Evolutionary conservation across 2,113 vertebrate genomes (phyloP), one percentile per base, ranked within the genome.

Genomic region (Spilogale gracilis): DNA sequence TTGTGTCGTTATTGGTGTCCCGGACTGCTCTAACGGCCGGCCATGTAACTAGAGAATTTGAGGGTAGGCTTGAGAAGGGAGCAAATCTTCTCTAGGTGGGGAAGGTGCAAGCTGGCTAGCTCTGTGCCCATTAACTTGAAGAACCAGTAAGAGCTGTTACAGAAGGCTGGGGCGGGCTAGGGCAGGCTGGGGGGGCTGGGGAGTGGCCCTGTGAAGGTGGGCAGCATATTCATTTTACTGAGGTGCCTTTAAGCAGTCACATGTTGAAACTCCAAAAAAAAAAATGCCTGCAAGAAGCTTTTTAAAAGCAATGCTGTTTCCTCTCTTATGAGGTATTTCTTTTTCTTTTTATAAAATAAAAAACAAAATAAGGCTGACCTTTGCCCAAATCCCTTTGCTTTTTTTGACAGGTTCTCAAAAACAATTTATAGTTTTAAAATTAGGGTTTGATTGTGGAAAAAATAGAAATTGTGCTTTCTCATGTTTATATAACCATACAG

Each of bases 401-500:
- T 97, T 97, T 94, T 86, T 58, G 78, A 96, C 32, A 94, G 69
- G 67, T 82, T 93, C 50, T 93, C 38, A 73, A 69, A 91, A 86
- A 56, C 16, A 8, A 96, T 96, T 96, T 96, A 86, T 94, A 52
- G 92, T 89, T 84, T 96, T 93, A 84, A 87, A 93, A 94, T 92
- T 90, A 60, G 78, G 52, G 4, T 94, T 96, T 94, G 95, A 95
- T 90, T 89, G 92, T 81, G 54, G 84, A 6, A 13, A 90, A 96
- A 93, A 92, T 92, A 91, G 71, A 94, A 97, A 96, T 78, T 45
- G 50, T 93, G 73, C 88, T 50, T 89, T 95, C 95, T 94, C 89
- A 91, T 98, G 94, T 98, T 97, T 97, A 94, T 97, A 50, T 97
- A 96, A 98, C 85, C 50, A 56, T 69, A 92, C 38, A 93, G 88